Evolutionary conservation across 2,888 invertebrate genomes (phyloP), one percentile per base, ranked within the genome.

Genomic region (Platerodrilus igneus): DNA sequence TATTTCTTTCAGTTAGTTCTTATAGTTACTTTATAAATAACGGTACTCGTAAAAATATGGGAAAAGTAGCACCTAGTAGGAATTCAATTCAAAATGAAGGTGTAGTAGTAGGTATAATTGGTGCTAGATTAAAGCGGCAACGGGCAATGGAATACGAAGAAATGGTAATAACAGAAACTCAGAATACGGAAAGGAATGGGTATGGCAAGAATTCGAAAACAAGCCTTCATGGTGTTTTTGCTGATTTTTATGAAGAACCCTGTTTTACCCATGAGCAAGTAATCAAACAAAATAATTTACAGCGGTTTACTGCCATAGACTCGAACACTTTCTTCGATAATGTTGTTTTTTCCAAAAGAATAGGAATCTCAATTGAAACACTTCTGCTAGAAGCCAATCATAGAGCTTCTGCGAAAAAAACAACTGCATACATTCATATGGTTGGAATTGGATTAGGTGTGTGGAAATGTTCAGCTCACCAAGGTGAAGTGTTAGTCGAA

Each of bases 11-110:
- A 3, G 68, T 76, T 25, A 73, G 73, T 27, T 77, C 77, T 0
- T 71, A 72, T 46, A 70, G 73, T 2, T 72, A 74, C 54, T 76
- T 77, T 51, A 66, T 77, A 23, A 78, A 78, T 46, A 66, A 74
- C 50, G 78, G 78, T 4, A 68, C 71, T 31, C 67, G 78, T 3
- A 64, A 69, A 25, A 78, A 78, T 55, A 58, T 64, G 39, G 78
- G 75, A 3, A 57, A 66, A 10, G 59, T 68, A 6, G 63, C 62
- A 15, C 31, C n/a, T 2, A 47, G 63, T 41, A 60, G 69, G 26
- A 55, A 60, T 4, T 62, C 61, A 4, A 57, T 76, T 18, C 69
- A 74, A 56, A 61, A 60, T 1, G 63, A 66, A 27, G 78, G 76
- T 8, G 67, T 75, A 3, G 67, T 77, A 3, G 63, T 76, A 25